These are phyloP conservation scores for Laupala kohalensis DNA, from an alignment of 1,140 invertebrate species.

Conservation along the genomic window DNA sequence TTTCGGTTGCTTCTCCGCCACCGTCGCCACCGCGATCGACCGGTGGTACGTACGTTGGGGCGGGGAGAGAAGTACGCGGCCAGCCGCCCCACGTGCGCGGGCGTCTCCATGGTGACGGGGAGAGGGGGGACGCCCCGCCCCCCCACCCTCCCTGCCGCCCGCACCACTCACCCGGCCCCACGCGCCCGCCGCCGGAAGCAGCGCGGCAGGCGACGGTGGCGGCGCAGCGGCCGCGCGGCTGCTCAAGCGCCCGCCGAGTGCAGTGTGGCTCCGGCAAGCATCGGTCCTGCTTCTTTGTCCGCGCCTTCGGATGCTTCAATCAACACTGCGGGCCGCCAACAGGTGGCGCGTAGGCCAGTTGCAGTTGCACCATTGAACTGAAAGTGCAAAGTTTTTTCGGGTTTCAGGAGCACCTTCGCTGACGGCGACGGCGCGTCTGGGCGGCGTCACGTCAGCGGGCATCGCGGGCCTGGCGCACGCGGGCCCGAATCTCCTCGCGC, in stretches of 20 bases:
- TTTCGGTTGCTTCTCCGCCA: slow-evolving; percentile 4
- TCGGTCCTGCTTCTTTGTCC: background rate
- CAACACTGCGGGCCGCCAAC: background rate
- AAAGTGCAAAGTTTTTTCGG: background rate
- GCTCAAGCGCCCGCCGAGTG: no score
- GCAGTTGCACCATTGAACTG: no score
- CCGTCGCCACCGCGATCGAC: background rate
- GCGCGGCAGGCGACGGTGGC: no score
- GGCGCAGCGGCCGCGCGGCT: no score
- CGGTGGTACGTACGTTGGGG: background rate
- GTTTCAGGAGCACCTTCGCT: background rate
- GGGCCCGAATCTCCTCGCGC: slow-evolving; percentile 3
- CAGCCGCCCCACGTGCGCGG: background rate
- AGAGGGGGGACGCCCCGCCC: no score
- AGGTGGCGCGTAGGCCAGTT: background rate
- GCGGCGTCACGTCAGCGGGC: no score
- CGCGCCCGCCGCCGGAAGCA: no score
- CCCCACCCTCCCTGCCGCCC: no score
- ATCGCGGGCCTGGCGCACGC: background rate
- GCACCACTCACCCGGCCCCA: no score
- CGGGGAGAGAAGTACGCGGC: slow-evolving; percentile 11
- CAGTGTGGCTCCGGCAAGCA: background rate
- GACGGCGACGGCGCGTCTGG: background rate
- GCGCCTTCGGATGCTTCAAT: background rate
- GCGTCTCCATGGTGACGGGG: slow-evolving; percentile 1